These are phyloP conservation scores for Ceyx melanurus DNA, from an alignment of 2,113 vertebrate genomes.

Conservation along the genomic window DNA sequence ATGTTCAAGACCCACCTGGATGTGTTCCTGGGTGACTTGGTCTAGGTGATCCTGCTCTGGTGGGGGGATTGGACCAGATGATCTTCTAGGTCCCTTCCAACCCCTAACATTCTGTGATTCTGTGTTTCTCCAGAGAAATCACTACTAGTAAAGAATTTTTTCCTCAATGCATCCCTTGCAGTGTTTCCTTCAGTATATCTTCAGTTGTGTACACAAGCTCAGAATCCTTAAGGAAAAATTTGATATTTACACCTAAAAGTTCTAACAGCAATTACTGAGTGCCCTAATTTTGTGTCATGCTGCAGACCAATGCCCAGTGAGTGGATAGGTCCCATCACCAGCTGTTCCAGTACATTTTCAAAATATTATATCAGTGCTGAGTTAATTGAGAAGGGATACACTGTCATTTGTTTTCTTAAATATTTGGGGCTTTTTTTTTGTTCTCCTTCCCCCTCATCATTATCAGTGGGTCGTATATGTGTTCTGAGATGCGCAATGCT, in stretches of 20 bases:
- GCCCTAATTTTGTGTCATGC: not conserved
- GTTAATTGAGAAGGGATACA: not conserved
- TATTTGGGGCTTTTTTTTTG: not conserved
- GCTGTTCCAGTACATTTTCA: not conserved
- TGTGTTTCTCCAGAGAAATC: not conserved
- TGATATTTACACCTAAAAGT: not conserved
- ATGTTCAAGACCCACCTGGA: too few relatives aligned
- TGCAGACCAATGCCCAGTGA: not conserved
- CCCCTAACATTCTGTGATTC: too few relatives aligned
- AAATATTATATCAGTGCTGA: accelerated
- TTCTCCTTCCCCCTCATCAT: not conserved
- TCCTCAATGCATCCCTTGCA: not conserved
- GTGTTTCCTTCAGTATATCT: not conserved
- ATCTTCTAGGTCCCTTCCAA: too few relatives aligned
- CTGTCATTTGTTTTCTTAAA: not conserved
- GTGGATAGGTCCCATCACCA: not conserved
- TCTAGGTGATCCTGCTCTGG: too few relatives aligned
- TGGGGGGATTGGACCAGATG: too few relatives aligned
- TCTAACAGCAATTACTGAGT: not conserved
- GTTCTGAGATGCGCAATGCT: not conserved
- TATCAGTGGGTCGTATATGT: not conserved
- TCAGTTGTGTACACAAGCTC: not conserved
- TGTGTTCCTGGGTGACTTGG: too few relatives aligned
- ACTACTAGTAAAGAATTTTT: too few relatives aligned
- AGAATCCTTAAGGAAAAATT: not conserved